Base-by-base conservation (phyloP, 2,113 vertebrate species). In the Taurulus bubalis region DNA sequence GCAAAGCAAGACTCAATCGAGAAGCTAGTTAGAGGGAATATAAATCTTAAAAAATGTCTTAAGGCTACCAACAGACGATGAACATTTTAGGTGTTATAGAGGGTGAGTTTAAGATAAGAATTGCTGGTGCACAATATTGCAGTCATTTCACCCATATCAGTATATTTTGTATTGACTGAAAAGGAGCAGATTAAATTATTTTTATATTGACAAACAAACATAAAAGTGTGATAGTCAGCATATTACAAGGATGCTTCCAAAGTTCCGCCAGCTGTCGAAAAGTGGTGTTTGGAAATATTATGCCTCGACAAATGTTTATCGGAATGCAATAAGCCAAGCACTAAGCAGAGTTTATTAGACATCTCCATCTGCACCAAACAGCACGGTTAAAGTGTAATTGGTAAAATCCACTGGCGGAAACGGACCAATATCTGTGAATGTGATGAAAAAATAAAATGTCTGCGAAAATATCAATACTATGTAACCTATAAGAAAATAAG, bases 1-100 rank as follows among this genome's bases (percentile, higher is more conserved):
- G 68, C 34, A 51, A 66, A 82, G 86, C 32, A 86, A 59, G 15
- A 55, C 51, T 58, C 28, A 40, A 51, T 53, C 14, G 0, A 65
- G 70, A 49, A 71, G 53, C 47, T 47, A 15, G 14, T 60, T 30
- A 6, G 69, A 64, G 42, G 26, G 32, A 77, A 63, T 30, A 6
- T 71, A 16, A 32, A 26, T 66, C 11, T n/a, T 0, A 9, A 67
- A 76, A 75, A 60, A 42, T 12, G 12, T 55, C 22, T 78, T 76
- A 26, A 4, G 4, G 58, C 7, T 14, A 42, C 49, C 30, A 36
- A 45, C 11, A 45, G 1, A 59, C 1, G 7, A 34, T 53, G 0
- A 20, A 67, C 3, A 69, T 64, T 34, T 58, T 6, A 59, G 11
- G n/a, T 28, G 49, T 16, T 63, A 51, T 12, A 62, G 12, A 49